Evolutionary conservation across 2,888 invertebrate genomes (phyloP).

Genomic region (Dynastes tityus): DNA sequence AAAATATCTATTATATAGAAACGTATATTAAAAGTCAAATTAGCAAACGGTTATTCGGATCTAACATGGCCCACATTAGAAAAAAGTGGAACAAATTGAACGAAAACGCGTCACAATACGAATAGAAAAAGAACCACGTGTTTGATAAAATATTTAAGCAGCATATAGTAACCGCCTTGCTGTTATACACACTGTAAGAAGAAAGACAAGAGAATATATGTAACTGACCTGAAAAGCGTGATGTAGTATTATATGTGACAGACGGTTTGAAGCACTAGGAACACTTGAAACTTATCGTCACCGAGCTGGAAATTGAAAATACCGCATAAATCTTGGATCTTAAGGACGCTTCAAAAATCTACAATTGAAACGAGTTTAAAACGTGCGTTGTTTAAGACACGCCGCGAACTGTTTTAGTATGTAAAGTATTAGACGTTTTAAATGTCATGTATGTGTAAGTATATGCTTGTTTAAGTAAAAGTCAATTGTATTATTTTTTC

Average conservation of each 20-base stretch:
- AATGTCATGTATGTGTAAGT: conserved; percentile 3
- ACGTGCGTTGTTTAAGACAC: not conserved
- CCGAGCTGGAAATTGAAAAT: not conserved
- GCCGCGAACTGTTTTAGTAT: not conserved
- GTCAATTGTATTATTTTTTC: conserved; percentile 24
- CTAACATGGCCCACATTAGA: conserved; percentile 37
- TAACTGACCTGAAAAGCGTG: conserved; percentile 42
- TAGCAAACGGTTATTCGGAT: conserved; percentile 14
- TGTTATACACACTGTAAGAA: not conserved
- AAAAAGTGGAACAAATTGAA: conserved; percentile 40
- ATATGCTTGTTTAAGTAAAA: conserved; percentile 19
- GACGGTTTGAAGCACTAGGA: conserved; percentile 4
- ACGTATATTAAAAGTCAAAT: conserved; percentile 22
- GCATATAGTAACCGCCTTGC: not conserved
- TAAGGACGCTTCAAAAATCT: not conserved
- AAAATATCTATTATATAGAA: too few species aligned
- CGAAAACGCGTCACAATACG: conserved; percentile 14
- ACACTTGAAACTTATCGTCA: conserved; percentile 13
- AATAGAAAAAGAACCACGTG: conserved; percentile 9
- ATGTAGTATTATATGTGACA: conserved; percentile 10
- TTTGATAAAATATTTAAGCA: not conserved
- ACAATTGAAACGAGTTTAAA: not conserved
- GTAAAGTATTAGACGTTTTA: not conserved
- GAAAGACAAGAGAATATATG: conserved; percentile 25
- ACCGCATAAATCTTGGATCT: conserved; percentile 12